A percentile compares a stretch with the other conserved stretches of the same genome.
Conservation (phyloP, 2,888 invertebrate genomes). For the Dryadula phaetusa region DNA sequence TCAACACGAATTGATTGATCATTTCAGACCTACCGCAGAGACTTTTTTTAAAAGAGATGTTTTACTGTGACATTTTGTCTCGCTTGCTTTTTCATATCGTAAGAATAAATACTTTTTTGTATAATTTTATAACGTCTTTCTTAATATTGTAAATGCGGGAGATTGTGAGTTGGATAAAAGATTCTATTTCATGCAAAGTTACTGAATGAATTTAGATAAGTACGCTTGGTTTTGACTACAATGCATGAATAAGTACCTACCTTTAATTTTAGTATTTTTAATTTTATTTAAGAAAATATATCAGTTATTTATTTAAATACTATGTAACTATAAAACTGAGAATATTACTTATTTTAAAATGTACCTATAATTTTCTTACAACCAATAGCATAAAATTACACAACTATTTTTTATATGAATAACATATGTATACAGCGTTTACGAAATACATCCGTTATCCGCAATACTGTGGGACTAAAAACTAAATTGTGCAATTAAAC, state of each 20-base stretch:
- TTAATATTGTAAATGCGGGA: too few relatives aligned
- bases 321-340: too few relatives aligned
- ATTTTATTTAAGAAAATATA: too few relatives aligned
- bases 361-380: neutral
- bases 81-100: neutral
- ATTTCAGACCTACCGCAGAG: conserved; percentile 29
- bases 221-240: too few relatives aligned
- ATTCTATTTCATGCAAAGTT: too few relatives aligned
- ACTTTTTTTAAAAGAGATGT: conserved; percentile 9
- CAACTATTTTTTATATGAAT: conserved; percentile 1
- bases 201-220: too few relatives aligned
- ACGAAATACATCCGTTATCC: conserved; percentile 40
- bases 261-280: too few relatives aligned
- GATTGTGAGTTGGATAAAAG: too few relatives aligned
- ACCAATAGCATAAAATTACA: neutral
- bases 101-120: neutral
- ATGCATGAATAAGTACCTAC: too few relatives aligned
- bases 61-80: neutral
- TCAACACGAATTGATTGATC: conserved; percentile 22
- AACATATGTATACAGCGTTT: conserved; percentile 27
- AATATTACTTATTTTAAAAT: too few relatives aligned
- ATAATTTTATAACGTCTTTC: neutral
- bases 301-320: too few relatives aligned
- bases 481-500: conserved; percentile 31
- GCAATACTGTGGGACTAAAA: conserved; percentile 37